phyloP scores from a whole-genome alignment of 2,113 vertebrate genomes.

The Epinephelus fuscoguttatus region DNA sequence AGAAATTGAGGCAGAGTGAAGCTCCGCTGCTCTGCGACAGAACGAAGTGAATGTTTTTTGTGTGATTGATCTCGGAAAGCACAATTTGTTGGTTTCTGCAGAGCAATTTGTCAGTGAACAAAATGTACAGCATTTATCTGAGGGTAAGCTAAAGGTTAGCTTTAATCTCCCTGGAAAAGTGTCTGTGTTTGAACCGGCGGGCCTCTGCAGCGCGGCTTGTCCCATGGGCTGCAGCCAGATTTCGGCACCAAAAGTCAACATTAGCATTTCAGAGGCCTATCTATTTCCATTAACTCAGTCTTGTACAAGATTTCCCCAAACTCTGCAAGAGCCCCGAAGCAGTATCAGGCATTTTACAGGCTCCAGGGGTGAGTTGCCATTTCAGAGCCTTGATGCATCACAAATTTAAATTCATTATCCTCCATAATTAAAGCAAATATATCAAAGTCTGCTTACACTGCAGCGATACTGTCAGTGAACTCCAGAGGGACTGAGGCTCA shows the following conservation, averaged over 20 bases:
- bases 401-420: conserved; percentile 69
- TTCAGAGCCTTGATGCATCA: conserved; percentile 50
- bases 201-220: conserved; percentile 2
- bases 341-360: conserved; percentile 36
- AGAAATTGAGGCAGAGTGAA: conserved; percentile 26
- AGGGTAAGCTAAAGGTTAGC: conserved; percentile 37
- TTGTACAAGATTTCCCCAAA: conserved; percentile 40
- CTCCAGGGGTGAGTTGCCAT: conserved; percentile 50
- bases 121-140: conserved; percentile 11
- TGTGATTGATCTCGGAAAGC: conserved; percentile 15
- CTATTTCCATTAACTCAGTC: conserved; percentile 62
- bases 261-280: conserved; percentile 67
- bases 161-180: not conserved
- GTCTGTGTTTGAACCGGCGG: conserved; percentile 3
- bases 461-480: conserved; percentile 29
- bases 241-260: conserved; percentile 67
- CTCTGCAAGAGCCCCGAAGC: conserved; percentile 42
- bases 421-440: conserved; percentile 74
- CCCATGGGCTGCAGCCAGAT: conserved; percentile 27
- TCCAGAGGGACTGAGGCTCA: conserved; percentile 31
- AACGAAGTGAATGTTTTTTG: not conserved
- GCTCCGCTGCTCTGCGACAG: conserved; percentile 17
- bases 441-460: conserved; percentile 50
- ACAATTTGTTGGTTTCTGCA: conserved; percentile 37
- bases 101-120: conserved; percentile 19